phyloP scores from a whole-genome alignment of 2,797 vertebrate species.

The Apogon hyalosoma region DNA sequence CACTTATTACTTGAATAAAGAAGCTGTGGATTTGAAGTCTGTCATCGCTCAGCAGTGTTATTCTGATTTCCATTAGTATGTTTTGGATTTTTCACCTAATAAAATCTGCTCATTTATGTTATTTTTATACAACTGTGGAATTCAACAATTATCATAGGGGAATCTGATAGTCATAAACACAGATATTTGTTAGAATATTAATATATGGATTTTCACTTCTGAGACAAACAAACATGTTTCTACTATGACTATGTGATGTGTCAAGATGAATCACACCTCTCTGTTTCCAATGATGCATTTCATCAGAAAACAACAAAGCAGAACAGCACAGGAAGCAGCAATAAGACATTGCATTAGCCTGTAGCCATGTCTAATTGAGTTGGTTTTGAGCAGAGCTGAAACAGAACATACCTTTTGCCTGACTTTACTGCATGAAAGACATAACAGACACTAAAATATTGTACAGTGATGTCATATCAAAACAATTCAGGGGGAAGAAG shows the following conservation, averaged over 20 bases:
- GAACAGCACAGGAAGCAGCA: slow-evolving; percentile 50
- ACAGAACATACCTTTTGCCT: slow-evolving; percentile 72
- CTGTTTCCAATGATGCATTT: slow-evolving; percentile 62
- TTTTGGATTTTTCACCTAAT: slow-evolving; percentile 14
- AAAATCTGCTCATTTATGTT: slow-evolving; percentile 11
- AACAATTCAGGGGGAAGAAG: slow-evolving; percentile 41
- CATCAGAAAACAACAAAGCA: slow-evolving; percentile 72
- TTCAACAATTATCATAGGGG: slow-evolving; percentile 5
- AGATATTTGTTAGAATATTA: slow-evolving; percentile 22
- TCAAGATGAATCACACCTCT: slow-evolving; percentile 64
- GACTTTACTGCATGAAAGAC: slow-evolving; percentile 69
- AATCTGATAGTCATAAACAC: slow-evolving; percentile 9
- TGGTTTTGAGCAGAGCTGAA: slow-evolving; percentile 68
- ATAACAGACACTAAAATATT: slow-evolving; percentile 60
- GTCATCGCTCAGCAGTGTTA: slow-evolving; percentile 33
- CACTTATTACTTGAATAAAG: slow-evolving; percentile 49
- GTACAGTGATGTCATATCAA: slow-evolving; percentile 59
- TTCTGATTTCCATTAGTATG: slow-evolving; percentile 13
- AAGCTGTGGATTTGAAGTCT: slow-evolving; percentile 35
- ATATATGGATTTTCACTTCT: slow-evolving; percentile 35
- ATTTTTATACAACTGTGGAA: slow-evolving; percentile 10
- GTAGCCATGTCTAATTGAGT: slow-evolving; percentile 68
- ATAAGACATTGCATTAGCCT: slow-evolving; percentile 51
- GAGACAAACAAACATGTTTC: slow-evolving; percentile 32
- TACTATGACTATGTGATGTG: slow-evolving; percentile 49